Base-by-base conservation (phyloP, 2,113 vertebrate genomes). In the Etia nguti region DNA sequence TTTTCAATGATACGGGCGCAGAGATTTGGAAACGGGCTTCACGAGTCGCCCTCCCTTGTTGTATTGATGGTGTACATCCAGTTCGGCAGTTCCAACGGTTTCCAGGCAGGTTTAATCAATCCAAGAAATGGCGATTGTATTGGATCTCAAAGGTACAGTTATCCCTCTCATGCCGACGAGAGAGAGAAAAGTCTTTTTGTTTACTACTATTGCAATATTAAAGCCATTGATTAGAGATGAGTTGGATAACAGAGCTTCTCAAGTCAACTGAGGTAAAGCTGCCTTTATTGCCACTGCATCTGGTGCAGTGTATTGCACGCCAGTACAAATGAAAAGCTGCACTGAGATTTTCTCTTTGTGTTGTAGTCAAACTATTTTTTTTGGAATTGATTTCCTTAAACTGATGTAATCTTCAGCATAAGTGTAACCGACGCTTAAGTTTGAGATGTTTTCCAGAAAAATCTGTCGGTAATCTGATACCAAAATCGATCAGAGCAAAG, bases 141-240 rank as follows among this genome's bases (percentile, higher is more conserved):
- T 79, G 9, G 62, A 80, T 79, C 24, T 31, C 4, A 18, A 60
- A 10, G 60, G 57, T 80, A 11, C 80, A 48, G 88, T 87, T 46
- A 89, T 85, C 83, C 59, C 50, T 87, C 50, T 60, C 46, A 2
- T 52, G 86, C 41, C 75, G 13, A 16, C 0, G 65, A 75, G 79
- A 81, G 82, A 83, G 81, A 12, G 2, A 38, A n/a, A 36, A 65
- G 73, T 87, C 6, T 48, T 80, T 87, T 86, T 92, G 1, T 77
- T 77, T 52, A 29, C 26, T 70, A 46, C 43, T 10, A 8, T 80
- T 55, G 90, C 87, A 80, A 43, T 86, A 82, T 68, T 52, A 8
- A 5, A 79, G 43, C 79, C 85, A 91, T 85, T 88, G 91, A 93
- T 91, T 81, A 31, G 68, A 77, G 79, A 88, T 38, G 77, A 81